These are phyloP conservation scores for Myotis daubentonii DNA, from an alignment of 2,797 vertebrate species.

Conservation along the genomic window DNA sequence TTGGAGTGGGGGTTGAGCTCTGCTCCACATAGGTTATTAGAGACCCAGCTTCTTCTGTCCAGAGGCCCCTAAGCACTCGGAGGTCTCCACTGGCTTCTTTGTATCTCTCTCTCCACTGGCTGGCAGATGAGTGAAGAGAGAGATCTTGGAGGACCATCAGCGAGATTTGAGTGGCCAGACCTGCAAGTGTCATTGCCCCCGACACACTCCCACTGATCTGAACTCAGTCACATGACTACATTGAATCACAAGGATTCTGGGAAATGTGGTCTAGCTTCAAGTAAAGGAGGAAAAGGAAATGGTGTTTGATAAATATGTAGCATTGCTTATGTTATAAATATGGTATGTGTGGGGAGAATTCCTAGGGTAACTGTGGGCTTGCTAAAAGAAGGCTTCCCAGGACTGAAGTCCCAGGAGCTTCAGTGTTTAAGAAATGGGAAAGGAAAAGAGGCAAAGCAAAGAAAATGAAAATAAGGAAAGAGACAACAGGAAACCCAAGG, in stretches of 20 bases:
- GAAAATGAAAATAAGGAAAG: neutral
- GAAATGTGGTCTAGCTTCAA: neutral
- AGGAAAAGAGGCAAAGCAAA: neutral
- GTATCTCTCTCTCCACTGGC: neutral
- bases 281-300: neutral
- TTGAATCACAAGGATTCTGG: neutral
- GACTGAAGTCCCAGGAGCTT: neutral
- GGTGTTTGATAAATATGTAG: neutral
- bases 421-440: neutral
- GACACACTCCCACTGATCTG: neutral
- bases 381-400: neutral
- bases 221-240: neutral
- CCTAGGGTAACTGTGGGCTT: neutral
- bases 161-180: neutral
- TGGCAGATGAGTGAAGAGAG: neutral
- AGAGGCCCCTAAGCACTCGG: neutral
- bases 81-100: neutral
- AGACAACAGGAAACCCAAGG: neutral
- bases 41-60: neutral
- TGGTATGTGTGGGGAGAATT: neutral
- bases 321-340: neutral
- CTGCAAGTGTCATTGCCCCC: neutral
- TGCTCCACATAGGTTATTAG: neutral
- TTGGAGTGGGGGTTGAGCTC: neutral
- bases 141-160: neutral